These are phyloP conservation scores for Papilio aristodemus DNA, from an alignment of 1,140 invertebrate species.

Conservation along the genomic window DNA sequence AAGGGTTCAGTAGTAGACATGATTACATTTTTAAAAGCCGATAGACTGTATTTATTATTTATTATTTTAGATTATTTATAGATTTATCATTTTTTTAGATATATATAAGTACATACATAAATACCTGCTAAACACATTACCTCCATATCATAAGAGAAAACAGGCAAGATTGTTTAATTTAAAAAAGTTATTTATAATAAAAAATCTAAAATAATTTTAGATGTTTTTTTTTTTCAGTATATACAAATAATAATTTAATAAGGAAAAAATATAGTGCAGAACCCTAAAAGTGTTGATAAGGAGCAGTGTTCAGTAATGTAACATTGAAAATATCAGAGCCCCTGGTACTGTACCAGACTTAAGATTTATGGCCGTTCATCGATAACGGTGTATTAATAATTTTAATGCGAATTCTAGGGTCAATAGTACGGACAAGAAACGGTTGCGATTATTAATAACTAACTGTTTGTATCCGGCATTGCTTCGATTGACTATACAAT, in stretches of 20 bases:
- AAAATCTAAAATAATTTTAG: too few relatives aligned
- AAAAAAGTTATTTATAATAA: too few relatives aligned
- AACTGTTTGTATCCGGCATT: background rate
- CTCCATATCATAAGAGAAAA: too few relatives aligned
- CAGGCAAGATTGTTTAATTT: too few relatives aligned
- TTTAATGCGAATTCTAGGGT: slow-evolving; percentile 21
- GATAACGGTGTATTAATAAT: slow-evolving; percentile 29
- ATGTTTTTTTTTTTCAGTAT: too few relatives aligned
- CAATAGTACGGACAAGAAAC: slow-evolving; percentile 19
- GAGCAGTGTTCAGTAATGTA: background rate
- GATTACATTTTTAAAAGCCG: background rate
- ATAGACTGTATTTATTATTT: background rate
- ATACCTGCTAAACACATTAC: too few relatives aligned
- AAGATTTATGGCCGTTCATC: slow-evolving; percentile 22
- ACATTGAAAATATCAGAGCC: slow-evolving; percentile 14
- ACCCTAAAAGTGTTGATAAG: slow-evolving; percentile 22
- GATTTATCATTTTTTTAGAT: too few relatives aligned
- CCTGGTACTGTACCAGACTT: slow-evolving; percentile 5
- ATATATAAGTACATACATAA: too few relatives aligned
- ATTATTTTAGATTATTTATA: too few relatives aligned
- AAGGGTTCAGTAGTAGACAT: slow-evolving; percentile 4
- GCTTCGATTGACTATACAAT: background rate
- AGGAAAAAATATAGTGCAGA: background rate
- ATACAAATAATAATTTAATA: too few relatives aligned
- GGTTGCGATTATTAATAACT: background rate